phyloP scores from a whole-genome alignment of 1,140 invertebrate species.

The Trichomalopsis sarcophagae region DNA sequence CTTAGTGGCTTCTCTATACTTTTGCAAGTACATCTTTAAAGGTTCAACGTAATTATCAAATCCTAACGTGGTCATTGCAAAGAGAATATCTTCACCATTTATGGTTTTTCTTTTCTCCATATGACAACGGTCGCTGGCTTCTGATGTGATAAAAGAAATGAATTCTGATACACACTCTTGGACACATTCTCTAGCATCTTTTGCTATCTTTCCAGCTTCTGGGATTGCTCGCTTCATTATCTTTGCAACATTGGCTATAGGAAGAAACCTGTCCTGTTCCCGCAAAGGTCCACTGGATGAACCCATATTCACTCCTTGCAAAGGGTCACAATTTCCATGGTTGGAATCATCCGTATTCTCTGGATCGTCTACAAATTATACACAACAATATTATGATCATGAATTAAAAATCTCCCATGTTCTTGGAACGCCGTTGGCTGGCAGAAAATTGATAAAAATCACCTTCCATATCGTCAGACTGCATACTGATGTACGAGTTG shows the following conservation, averaged over 20 bases:
- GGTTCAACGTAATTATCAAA: constrained; percentile 99
- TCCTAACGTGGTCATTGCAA: constrained; percentile 96
- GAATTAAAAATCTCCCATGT: neutral
- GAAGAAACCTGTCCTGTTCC: constrained; percentile 96
- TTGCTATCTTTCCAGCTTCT: constrained; percentile 97
- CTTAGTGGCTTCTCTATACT: constrained; percentile 90
- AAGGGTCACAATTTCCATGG: constrained; percentile 74
- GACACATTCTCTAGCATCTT: constrained; percentile 99
- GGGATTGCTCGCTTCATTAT: constrained; percentile 99
- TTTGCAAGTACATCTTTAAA: constrained; percentile 96
- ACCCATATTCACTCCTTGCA: constrained; percentile 75
- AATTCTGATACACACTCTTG: constrained; percentile 99
- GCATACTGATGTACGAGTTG: constrained; percentile 70
- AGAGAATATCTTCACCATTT: constrained; percentile 98
- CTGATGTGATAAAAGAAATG: constrained; percentile 99
- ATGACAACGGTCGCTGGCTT: constrained; percentile 96
- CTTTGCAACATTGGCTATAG: constrained; percentile 98
- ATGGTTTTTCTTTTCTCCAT: constrained; percentile 99
- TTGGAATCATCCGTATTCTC: constrained; percentile 86
- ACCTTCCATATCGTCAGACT: constrained; percentile 75
- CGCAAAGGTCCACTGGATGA: constrained; percentile 77
- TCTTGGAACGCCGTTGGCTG: neutral
- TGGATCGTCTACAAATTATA: constrained; percentile 68
- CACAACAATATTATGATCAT: constrained; percentile 11
- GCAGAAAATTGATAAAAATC: constrained; percentile 41